These are phyloP conservation scores for Enchytraeus crypticus DNA, from an alignment of 2,888 invertebrate genomes.

Conservation along the genomic window DNA sequence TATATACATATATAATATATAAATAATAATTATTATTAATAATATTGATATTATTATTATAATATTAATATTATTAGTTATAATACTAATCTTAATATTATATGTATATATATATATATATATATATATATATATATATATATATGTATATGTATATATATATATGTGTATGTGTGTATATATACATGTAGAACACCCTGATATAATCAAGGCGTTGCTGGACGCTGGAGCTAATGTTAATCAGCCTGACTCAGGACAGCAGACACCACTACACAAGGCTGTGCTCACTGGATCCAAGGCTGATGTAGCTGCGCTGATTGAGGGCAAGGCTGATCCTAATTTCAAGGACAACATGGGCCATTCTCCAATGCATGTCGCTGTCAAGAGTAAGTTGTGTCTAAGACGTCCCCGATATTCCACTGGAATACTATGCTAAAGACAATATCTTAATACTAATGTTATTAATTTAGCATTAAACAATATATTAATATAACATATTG, in stretches of 20 bases:
- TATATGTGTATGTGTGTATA: background rate
- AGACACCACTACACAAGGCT: constrained; percentile 13
- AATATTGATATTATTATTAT: too few relatives aligned
- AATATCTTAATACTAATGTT: too few relatives aligned
- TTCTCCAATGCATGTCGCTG: constrained; percentile 9
- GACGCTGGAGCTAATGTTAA: constrained; percentile 10
- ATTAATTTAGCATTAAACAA: too few relatives aligned
- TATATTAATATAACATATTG: too few relatives aligned
- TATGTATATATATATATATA: too few relatives aligned
- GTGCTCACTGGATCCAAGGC: background rate
- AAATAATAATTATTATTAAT: too few relatives aligned
- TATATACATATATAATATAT: too few relatives aligned
- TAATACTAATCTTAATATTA: too few relatives aligned
- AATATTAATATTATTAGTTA: too few relatives aligned
- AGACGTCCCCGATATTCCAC: background rate
- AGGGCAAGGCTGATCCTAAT: constrained; percentile 8
- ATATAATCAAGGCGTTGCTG: constrained; percentile 7
- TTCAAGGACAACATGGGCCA: constrained; percentile 3
- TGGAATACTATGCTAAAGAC: too few relatives aligned
- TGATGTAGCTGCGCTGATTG: constrained; percentile 3
- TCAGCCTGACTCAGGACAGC: constrained; percentile 2
- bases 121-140: too few relatives aligned
- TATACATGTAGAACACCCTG: background rate
- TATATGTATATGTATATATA: too few relatives aligned
- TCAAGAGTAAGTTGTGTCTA: constrained; percentile 1